Conservation (phyloP, 2,113 vertebrate species). For the Halcyon malimbica region DNA sequence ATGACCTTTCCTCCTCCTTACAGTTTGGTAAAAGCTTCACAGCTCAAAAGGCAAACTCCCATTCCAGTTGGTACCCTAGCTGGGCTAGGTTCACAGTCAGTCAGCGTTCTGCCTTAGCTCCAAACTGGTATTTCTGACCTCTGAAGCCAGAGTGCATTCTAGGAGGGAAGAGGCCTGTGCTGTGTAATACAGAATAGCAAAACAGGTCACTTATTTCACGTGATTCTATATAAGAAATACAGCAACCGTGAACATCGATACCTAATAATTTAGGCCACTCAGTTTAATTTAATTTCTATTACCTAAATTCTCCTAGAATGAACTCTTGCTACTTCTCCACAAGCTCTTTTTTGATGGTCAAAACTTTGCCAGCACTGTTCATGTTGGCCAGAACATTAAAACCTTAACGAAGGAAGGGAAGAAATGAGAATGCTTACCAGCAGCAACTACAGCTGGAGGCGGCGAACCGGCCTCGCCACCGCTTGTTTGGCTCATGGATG, state of each 20-base stretch:
- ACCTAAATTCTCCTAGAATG: conserved; percentile 39
- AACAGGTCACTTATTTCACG: background rate
- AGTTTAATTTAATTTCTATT: background rate
- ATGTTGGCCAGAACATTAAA: conserved; percentile 70
- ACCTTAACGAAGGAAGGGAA: conserved; percentile 5
- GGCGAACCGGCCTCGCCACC: conserved; percentile 93
- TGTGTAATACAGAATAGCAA: background rate
- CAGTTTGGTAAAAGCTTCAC: background rate
- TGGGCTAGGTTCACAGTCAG: background rate
- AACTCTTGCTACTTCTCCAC: conserved; percentile 46
- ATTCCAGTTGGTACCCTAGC: conserved; percentile 15
- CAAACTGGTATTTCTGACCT: background rate
- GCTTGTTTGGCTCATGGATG: conserved; percentile 97
- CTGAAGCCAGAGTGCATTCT: conserved; percentile 34
- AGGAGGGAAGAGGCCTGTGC: background rate
- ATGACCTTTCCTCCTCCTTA: background rate
- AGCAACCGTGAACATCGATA: background rate
- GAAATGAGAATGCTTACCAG: conserved; percentile 86
- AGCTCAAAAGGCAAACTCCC: background rate
- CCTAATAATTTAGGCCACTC: background rate
- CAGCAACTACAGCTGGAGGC: conserved; percentile 87
- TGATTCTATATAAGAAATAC: background rate
- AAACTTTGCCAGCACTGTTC: conserved; percentile 84
- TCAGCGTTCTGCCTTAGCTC: background rate
- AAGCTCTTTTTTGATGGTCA: conserved; percentile 14